Conservation (phyloP, 2,113 vertebrate genomes). For the Heliornis fulica region DNA sequence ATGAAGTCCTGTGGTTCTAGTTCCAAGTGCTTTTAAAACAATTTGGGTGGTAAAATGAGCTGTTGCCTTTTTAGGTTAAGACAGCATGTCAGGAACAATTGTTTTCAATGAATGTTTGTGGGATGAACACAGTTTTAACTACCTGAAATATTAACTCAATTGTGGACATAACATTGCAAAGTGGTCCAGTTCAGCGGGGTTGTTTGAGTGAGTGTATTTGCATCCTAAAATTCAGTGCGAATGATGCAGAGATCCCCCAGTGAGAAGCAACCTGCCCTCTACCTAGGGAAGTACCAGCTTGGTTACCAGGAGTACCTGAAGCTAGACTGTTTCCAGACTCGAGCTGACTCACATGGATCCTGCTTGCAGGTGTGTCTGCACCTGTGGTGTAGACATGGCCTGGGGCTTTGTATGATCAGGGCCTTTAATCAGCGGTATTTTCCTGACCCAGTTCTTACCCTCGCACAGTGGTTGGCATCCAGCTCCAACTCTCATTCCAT, state of each 20-base stretch:
- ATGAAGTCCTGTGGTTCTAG: background rate
- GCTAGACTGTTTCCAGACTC: background rate
- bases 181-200: background rate
- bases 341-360: slow-evolving; percentile 6
- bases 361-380: slow-evolving; percentile 42
- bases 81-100: background rate
- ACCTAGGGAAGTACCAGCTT: background rate
- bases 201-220: background rate
- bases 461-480: background rate
- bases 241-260: background rate
- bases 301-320: background rate
- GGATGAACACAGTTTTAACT: background rate
- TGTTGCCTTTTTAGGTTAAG: background rate
- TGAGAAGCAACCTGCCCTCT: background rate
- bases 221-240: background rate
- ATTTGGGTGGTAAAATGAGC: background rate
- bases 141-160: background rate
- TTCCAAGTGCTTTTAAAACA: background rate
- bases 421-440: slow-evolving; percentile 51
- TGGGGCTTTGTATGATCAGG: slow-evolving; percentile 10
- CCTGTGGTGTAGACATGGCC: slow-evolving; percentile 52
- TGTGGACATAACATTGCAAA: background rate
- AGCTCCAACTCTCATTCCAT: background rate
- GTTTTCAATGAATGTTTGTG: background rate
- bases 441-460: slow-evolving; percentile 49